phyloP scores from a whole-genome alignment of 2,888 invertebrate species.

The Amblyjoppa fuscipennis region DNA sequence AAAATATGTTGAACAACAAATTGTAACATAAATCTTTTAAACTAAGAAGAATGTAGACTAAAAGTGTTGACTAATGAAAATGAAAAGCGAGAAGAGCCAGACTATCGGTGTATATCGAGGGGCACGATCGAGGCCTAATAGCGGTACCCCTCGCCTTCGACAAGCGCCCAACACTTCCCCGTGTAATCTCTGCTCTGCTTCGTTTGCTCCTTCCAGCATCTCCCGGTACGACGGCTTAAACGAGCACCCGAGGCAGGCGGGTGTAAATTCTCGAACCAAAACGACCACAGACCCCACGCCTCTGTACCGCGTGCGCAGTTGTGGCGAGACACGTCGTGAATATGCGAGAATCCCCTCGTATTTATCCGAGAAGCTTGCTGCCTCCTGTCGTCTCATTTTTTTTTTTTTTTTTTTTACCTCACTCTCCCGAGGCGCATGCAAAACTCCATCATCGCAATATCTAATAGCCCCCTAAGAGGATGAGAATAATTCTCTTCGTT shows the following conservation, averaged over 20 bases:
- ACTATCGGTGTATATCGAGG: slow-evolving; percentile 46
- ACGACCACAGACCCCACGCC: slow-evolving; percentile 48
- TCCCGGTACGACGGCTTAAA: background rate
- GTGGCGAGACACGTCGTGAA: slow-evolving; percentile 56
- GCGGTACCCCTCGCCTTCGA: slow-evolving; percentile 56
- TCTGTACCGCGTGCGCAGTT: slow-evolving; percentile 19
- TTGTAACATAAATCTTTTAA: background rate
- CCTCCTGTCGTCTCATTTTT: slow-evolving; percentile 16
- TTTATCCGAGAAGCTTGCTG: slow-evolving; percentile 63
- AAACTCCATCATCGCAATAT: slow-evolving; percentile 44
- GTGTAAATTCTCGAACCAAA: slow-evolving; percentile 68
- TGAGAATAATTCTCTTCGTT: slow-evolving; percentile 36
- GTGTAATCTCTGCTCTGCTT: slow-evolving; percentile 37
- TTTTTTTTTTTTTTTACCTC: slow-evolving; percentile 20
- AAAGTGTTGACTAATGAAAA: background rate
- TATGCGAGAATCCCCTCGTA: slow-evolving; percentile 63
- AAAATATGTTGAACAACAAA: background rate
- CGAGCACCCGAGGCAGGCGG: slow-evolving; percentile 58
- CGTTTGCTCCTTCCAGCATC: slow-evolving; percentile 40
- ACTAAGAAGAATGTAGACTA: background rate
- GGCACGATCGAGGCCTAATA: slow-evolving; percentile 69
- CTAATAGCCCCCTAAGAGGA: slow-evolving; percentile 32
- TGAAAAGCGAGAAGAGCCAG: slow-evolving; percentile 26
- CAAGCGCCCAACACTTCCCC: slow-evolving; percentile 47
- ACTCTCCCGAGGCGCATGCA: slow-evolving; percentile 16